phyloP scores from a whole-genome alignment of 2,888 invertebrate species.

The Incurvaria masculella region DNA sequence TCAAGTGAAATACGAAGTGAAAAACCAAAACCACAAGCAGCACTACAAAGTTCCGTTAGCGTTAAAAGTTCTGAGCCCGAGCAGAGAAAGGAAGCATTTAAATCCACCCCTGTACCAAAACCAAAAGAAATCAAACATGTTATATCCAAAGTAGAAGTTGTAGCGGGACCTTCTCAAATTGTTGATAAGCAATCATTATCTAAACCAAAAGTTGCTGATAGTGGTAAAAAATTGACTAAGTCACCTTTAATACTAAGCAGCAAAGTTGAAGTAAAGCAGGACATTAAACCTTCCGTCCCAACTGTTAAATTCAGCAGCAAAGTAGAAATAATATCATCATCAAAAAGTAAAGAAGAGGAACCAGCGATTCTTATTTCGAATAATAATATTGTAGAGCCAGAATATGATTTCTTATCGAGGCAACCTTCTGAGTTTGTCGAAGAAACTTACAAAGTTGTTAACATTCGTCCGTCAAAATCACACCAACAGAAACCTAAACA shows the following conservation, averaged over 20 bases:
- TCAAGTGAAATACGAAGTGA: constrained; percentile 37
- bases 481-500: constrained; percentile 45
- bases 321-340: constrained; percentile 48
- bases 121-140: constrained; percentile 50
- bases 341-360: constrained; percentile 40
- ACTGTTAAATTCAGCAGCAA: constrained; percentile 51
- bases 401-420: constrained; percentile 80
- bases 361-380: constrained; percentile 61
- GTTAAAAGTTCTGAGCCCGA: constrained; percentile 31
- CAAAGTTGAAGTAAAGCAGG: constrained; percentile 50
- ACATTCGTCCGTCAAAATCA: constrained; percentile 67
- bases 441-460: constrained; percentile 81
- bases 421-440: constrained; percentile 83
- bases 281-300: constrained; percentile 20
- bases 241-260: constrained; percentile 31
- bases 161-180: constrained; percentile 50
- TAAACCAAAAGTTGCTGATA: neutral
- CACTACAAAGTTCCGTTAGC: constrained; percentile 39
- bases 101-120: constrained; percentile 38
- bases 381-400: constrained; percentile 75
- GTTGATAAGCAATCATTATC: constrained; percentile 28
- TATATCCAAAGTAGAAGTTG: constrained; percentile 55
- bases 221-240: constrained; percentile 23
- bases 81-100: constrained; percentile 46
- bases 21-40: constrained; percentile 33